These are phyloP conservation scores for Phenganax subtilis DNA, from an alignment of 92 coral and sea anemone species.

Conservation along the genomic window DNA sequence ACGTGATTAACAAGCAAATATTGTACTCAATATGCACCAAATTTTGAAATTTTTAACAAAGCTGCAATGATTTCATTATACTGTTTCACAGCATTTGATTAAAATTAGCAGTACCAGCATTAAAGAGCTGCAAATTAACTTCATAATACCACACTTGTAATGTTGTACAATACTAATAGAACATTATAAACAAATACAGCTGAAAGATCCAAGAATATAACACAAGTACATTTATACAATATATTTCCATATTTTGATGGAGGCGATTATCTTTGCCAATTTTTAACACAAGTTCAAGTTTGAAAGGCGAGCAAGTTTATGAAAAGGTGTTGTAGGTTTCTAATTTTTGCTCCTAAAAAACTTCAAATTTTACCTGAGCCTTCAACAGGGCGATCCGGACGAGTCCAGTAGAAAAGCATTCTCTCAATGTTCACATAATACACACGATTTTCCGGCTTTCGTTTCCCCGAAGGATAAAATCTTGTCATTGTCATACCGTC, in stretches of 20 bases:
- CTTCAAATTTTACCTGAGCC: constrained; percentile 57
- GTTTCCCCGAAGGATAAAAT: constrained; percentile 66
- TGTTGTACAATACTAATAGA: background rate
- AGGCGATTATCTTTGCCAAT: background rate
- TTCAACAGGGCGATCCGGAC: constrained; percentile 59
- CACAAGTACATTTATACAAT: background rate
- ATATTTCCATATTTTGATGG: background rate
- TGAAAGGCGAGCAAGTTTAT: too few relatives aligned
- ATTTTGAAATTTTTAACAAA: too few relatives aligned
- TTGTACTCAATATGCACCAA: too few relatives aligned
- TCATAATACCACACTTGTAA: background rate
- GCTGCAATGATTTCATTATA: too few relatives aligned
- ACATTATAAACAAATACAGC: background rate
- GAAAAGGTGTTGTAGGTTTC: too few relatives aligned
- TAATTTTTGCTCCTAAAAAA: too few relatives aligned
- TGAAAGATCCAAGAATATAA: background rate
- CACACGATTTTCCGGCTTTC: constrained; percentile 73
- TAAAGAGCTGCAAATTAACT: background rate
- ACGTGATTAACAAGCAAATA: too few relatives aligned
- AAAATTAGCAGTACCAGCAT: too few relatives aligned
- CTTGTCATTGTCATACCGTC: constrained; percentile 93
- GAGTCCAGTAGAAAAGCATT: constrained; percentile 87
- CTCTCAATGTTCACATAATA: constrained; percentile 75
- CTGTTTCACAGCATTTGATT: too few relatives aligned
- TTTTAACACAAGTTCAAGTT: background rate